A percentile compares a stretch with the other conserved stretches of the same genome.
phyloP scores from a whole-genome alignment of 2,888 invertebrate genomes.

The Folsomia candida region DNA sequence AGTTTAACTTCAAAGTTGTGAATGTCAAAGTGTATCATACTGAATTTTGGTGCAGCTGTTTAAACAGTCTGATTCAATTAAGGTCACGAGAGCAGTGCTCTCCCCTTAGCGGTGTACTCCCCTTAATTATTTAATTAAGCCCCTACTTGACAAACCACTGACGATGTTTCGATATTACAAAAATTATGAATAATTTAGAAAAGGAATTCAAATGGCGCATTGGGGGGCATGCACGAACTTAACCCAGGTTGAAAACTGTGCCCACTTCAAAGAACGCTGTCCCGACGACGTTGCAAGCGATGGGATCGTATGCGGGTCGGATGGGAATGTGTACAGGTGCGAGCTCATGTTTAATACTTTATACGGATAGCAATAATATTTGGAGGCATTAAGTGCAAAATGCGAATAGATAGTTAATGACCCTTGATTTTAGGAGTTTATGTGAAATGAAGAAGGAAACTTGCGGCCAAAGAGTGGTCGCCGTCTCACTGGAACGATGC shows the following conservation, averaged over 20 bases:
- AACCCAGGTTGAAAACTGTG: constrained; percentile 64
- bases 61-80: background rate
- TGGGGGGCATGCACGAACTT: constrained; percentile 81
- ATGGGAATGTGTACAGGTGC: background rate
- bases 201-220: constrained; percentile 82
- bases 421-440: constrained; percentile 54
- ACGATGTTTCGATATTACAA: background rate
- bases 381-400: too few relatives aligned
- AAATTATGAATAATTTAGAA: constrained; percentile 57
- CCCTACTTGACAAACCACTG: too few relatives aligned
- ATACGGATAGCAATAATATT: too few relatives aligned
- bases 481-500: constrained; percentile 78
- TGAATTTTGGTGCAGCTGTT: background rate
- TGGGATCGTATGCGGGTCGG: constrained; percentile 79
- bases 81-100: background rate
- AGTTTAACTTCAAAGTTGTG: background rate
- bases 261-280: constrained; percentile 58
- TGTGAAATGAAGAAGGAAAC: constrained; percentile 72
- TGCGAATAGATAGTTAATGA: too few relatives aligned
- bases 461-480: constrained; percentile 81
- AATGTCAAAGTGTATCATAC: background rate
- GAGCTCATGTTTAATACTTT: constrained; percentile 5
- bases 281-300: constrained; percentile 60
- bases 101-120: background rate
- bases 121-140: background rate